These are phyloP conservation scores for Chloroceryle amazona DNA, from an alignment of 2,797 vertebrate genomes.

Conservation along the genomic window DNA sequence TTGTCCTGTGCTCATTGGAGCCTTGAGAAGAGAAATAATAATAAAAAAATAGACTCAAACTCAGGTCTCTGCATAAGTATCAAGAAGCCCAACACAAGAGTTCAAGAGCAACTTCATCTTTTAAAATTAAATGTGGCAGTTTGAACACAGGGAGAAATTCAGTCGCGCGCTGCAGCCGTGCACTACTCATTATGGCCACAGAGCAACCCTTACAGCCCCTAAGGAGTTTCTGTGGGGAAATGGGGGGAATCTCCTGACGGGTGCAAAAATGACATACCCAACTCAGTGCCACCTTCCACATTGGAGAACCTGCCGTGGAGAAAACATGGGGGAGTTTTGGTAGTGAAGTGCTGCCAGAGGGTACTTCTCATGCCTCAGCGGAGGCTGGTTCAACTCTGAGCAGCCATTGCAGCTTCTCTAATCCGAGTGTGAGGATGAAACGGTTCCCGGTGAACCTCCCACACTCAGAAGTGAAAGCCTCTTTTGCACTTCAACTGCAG, in stretches of 20 bases:
- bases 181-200: neutral
- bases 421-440: neutral
- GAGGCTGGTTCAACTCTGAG: neutral
- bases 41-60: neutral
- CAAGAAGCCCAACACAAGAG: neutral
- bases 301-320: neutral
- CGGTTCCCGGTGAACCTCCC: neutral
- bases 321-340: accelerated
- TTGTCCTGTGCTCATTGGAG: neutral
- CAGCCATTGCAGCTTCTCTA: neutral
- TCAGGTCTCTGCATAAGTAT: neutral
- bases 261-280: neutral
- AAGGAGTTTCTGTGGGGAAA: neutral
- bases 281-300: neutral
- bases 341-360: neutral
- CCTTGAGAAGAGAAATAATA: neutral
- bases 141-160: neutral
- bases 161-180: accelerated
- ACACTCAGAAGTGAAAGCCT: neutral
- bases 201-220: neutral
- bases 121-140: neutral
- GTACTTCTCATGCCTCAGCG: neutral
- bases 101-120: neutral
- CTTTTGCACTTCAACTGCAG: neutral
- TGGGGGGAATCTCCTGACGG: neutral